These are phyloP conservation scores for Ursus arctos DNA, from an alignment of 2,113 vertebrate species.

Conservation along the genomic window DNA sequence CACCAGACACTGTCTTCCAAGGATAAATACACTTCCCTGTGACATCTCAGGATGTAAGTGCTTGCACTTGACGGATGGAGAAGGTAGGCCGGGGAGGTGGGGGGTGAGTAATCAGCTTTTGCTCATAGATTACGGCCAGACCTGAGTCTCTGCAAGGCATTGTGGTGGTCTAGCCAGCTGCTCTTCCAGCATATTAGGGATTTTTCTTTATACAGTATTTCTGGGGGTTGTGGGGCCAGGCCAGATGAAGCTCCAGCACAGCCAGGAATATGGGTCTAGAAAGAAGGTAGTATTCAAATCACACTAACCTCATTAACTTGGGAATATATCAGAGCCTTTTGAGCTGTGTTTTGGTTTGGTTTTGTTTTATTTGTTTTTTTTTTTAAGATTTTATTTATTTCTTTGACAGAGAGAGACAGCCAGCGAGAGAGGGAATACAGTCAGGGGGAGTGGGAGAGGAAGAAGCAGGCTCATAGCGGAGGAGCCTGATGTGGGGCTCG, in stretches of 20 bases:
- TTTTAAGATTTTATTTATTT: too few relatives aligned
- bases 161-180: constrained; percentile 4
- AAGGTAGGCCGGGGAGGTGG: neutral
- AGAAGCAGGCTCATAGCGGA: too few relatives aligned
- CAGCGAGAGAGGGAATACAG: too few relatives aligned
- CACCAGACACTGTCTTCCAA: constrained; percentile 50
- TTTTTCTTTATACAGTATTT: constrained; percentile 44
- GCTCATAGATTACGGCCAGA: constrained; percentile 30
- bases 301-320: constrained; percentile 21
- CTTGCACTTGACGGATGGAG: constrained; percentile 40
- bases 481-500: too few relatives aligned
- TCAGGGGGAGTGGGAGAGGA: too few relatives aligned
- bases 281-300: constrained; percentile 49
- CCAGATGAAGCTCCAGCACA: neutral
- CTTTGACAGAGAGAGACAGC: too few relatives aligned
- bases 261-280: constrained; percentile 40
- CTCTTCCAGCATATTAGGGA: constrained; percentile 15
- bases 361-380: neutral
- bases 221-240: neutral
- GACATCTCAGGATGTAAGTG: constrained; percentile 49
- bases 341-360: neutral
- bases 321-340: constrained; percentile 44
- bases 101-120: constrained; percentile 8
- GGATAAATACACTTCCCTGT: constrained; percentile 41
- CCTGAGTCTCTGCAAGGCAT: constrained; percentile 26